Evolutionary conservation across 2,888 invertebrate species (phyloP), one percentile per base, ranked within the genome.

Genomic region (Lithosia quadra): DNA sequence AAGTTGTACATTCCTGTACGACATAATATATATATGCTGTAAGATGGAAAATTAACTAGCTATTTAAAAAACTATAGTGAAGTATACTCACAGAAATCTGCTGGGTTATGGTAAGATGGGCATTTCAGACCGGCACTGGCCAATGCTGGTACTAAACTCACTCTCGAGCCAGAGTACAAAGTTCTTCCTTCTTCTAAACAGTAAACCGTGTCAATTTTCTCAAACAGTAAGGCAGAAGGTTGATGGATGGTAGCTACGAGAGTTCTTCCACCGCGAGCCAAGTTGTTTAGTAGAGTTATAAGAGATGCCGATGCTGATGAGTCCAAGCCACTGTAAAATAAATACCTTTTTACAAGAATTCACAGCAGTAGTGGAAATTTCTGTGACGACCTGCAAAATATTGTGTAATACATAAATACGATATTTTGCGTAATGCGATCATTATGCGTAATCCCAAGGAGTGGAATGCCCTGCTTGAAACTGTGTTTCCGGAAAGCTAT

Each of bases 221-320:
- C 98, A 86, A 99, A 98, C 63, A 99, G 95, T 77, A 98, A 95
- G 0, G 99, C 99, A 75, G 98, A 98, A 0, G 99, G 99, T 89
- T 99, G 99, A 89, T 99, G 99, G 76, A 99, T 98, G 24, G 99
- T 99, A 77, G 99, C 99, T 63, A 99, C 96, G 8, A 99, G 96
- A 0, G 99, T 99, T 62, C 99, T 96, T 0, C 98, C 98, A 77
- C 98, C 98, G 62, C 96, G 95, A 0, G 99, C 98, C 65, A 99
- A 93, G 72, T 96, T 96, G 89, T 97, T 98, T 71, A 99, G 94
- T 39, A 99, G 91, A 0, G 96, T 94, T 63, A 99, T 96, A 76
- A 98, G 97, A 73, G 98, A 98, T 67, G 97, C 96, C 81, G 98
- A 98, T 0, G 98, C 97, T 39, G 97, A 96, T 77, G 98, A 98